Base-by-base conservation (phyloP, 2,797 vertebrate genomes). In the Clamator glandarius region DNA sequence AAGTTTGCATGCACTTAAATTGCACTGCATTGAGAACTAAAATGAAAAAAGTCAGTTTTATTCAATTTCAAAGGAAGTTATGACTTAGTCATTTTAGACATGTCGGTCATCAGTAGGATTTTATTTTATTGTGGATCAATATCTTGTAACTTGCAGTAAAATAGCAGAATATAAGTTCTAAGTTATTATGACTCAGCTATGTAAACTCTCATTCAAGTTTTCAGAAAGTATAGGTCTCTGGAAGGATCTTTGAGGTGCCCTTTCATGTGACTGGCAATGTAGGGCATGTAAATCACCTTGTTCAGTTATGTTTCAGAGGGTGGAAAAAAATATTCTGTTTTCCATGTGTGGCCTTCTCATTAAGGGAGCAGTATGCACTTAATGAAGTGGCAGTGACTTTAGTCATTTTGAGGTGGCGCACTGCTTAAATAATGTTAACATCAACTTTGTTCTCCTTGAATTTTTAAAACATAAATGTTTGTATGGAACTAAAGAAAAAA, bases 141-240 rank as follows among this genome's bases (percentile, higher is more conserved):
- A 17, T 48, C 8, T 58, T 58, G 35, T 75, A 51, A 48, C 12
- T 81, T 44, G 7, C 11, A 48, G 6, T 46, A 35, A 81, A 80
- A 75, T 68, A 67, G 2, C 13, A 5, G 35, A 58, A 29, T 31
- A 36, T 25, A 52, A 63, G 10, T 5, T 64, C 39, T 31, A 15
- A 33, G 12, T 68, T 75, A 9, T 29, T 55, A 3, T 0, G 2
- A 18, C 21, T 55, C 36, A 0, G 1, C 29, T 52, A 0, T 64
- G 12, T 35, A 42, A 26, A 11, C 15, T 21, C 16, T 11, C 23
- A 9, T 74, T 78, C 35, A 62, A 15, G 28, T 62, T 39, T 84
- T 87, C 14, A 51, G 26, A 59, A 90, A 7, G 69, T 50, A 8
- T 24, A 28, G 5, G 12, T 66, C 39, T 67, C 33, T 86, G 66